These are phyloP conservation scores for Cordilura impudica DNA, from an alignment of 2,888 invertebrate genomes.

Conservation along the genomic window DNA sequence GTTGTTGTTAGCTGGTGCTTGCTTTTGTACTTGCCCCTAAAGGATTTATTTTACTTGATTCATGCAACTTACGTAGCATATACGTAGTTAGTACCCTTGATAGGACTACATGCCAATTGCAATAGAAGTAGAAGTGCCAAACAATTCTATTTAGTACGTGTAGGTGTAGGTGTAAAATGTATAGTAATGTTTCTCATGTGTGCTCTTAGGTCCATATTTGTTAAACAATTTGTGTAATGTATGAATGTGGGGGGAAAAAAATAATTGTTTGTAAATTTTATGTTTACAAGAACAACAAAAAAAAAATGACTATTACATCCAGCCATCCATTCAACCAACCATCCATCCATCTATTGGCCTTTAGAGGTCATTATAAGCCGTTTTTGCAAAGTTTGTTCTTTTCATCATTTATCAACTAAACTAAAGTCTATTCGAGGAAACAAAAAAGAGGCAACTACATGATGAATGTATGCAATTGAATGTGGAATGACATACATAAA, in stretches of 20 bases:
- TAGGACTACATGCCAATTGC: constrained; percentile 34
- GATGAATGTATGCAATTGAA: constrained; percentile 39
- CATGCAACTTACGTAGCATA: neutral
- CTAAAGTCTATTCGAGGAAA: neutral
- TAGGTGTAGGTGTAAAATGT: neutral
- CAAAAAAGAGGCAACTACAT: neutral
- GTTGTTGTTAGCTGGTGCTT: neutral
- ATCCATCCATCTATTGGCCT: constrained; percentile 1
- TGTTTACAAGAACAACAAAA: neutral
- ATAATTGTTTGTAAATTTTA: constrained; percentile 29
- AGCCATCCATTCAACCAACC: neutral
- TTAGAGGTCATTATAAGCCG: constrained; percentile 22
- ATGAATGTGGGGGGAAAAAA: constrained; percentile 2
- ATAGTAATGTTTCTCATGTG: constrained; percentile 1
- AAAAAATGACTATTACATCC: neutral
- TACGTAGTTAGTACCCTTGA: constrained; percentile 5
- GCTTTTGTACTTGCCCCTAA: constrained; percentile 13
- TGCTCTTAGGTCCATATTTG: constrained; percentile 7
- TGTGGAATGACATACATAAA: constrained; percentile 12
- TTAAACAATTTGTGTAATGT: constrained; percentile 17
- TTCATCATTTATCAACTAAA: neutral
- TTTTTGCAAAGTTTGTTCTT: neutral
- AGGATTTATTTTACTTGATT: constrained; percentile 21
- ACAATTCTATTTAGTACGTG: neutral
- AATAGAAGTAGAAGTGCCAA: neutral